Evolutionary conservation across 1,140 invertebrate species (phyloP), one percentile per base, ranked within the genome.

Genomic region (Drosophila rhopaloa): DNA sequence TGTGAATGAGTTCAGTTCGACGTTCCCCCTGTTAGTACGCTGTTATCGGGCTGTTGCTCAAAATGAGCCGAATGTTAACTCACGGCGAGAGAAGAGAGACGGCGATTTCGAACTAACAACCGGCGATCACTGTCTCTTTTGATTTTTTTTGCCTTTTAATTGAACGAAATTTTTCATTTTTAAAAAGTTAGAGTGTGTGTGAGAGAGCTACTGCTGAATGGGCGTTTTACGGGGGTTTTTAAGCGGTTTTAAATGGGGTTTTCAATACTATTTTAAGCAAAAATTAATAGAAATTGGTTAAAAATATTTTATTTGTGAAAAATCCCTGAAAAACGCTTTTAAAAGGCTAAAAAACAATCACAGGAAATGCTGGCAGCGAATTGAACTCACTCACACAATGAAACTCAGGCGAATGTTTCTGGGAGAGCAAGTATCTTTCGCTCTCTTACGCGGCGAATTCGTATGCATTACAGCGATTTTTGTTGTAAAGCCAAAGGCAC

Each of bases 131-230:
- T 38, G 7, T 29, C 46, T 29, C n/a, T 27, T 48, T 41, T 32
- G 7, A 7, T 29, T 54, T 19, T 44, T 79, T 72, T 38, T 38
- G 37, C 37, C 37, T 24, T 13, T 78, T 71, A 62, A 65, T 66
- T 81, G 84, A 85, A 81, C 70, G 24, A 76, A 86, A 73, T 68
- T 59, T 80, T 83, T 86, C 74, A 86, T 89, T 81, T 47, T 61
- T 47, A 61, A 61, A 43, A 19, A 32, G 35, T 70, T 70, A 46
- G 80, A 50, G 73, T 51, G 63, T 60, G 47, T 47, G 53, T 65
- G 66, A 54, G 41, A 19, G 50, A 48, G 48, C 46, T 27, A 38
- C 9, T 74, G 65, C 63, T 74, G 71, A 74, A 74, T 74, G 71
- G 71, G 57, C 55, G 56, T 60, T 74, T 74, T 67, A 47, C 40